Evolutionary conservation across 2,888 invertebrate species (phyloP).

Genomic region (Agrotis puta): DNA sequence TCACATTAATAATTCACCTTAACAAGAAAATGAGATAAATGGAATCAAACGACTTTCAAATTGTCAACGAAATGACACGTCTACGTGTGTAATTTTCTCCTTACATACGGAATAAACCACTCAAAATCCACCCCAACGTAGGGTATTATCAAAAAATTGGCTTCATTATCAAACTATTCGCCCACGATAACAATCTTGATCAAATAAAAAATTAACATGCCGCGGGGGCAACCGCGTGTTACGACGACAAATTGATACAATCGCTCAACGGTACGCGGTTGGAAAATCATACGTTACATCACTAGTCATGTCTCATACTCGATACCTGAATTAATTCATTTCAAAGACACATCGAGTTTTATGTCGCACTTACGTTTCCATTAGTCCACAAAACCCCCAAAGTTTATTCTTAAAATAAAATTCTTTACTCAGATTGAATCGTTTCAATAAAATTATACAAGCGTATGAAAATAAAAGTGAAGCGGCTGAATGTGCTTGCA

Average conservation of each 20-base stretch:
- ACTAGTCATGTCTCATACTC: slow-evolving; percentile 55
- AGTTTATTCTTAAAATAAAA: slow-evolving; percentile 62
- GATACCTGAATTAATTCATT: slow-evolving; percentile 46
- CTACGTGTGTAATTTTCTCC: slow-evolving; percentile 83
- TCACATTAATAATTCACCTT: slow-evolving; percentile 72
- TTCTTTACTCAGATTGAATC: slow-evolving; percentile 69
- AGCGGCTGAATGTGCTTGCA: slow-evolving; percentile 59
- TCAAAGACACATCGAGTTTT: slow-evolving; percentile 41
- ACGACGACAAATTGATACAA: slow-evolving; percentile 84
- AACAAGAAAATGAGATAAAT: slow-evolving; percentile 85
- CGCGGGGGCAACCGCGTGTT: slow-evolving; percentile 79
- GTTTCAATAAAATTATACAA: slow-evolving; percentile 82
- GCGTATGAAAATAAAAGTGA: slow-evolving; percentile 80
- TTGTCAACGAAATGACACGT: slow-evolving; percentile 86
- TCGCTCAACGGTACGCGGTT: slow-evolving; percentile 74
- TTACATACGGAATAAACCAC: slow-evolving; percentile 78
- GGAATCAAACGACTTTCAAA: slow-evolving; percentile 85
- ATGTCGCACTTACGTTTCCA: slow-evolving; percentile 33
- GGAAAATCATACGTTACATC: slow-evolving; percentile 69
- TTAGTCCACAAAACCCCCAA: slow-evolving; percentile 49
- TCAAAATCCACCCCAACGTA: slow-evolving; percentile 75
- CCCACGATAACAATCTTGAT: slow-evolving; percentile 85
- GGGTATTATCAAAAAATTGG: slow-evolving; percentile 89
- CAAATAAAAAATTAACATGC: slow-evolving; percentile 88
- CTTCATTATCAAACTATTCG: slow-evolving; percentile 88